Conservation (phyloP, 2,888 invertebrate species). For the Amorpha juglandis region DNA sequence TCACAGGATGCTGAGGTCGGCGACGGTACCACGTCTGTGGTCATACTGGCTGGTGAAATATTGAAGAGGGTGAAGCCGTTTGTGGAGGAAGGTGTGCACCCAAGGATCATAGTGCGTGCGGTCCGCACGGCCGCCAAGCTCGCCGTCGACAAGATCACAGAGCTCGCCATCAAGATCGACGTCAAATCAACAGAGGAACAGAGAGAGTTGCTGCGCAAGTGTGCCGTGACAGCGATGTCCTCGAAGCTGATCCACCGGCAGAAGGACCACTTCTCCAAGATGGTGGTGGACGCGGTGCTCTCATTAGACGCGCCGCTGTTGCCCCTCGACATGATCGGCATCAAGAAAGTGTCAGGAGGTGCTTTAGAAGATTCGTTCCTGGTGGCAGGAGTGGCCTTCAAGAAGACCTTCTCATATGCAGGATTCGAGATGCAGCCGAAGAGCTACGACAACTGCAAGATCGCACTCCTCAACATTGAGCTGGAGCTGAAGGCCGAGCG, state of each 20-base stretch:
- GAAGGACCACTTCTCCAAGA: slow-evolving; percentile 96
- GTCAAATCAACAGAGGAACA: slow-evolving; percentile 85
- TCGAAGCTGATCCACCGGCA: slow-evolving; percentile 98
- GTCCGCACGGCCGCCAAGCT: slow-evolving; percentile 93
- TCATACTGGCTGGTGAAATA: slow-evolving; percentile 97
- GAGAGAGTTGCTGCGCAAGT: slow-evolving; percentile 89
- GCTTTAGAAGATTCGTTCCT: slow-evolving; percentile 94
- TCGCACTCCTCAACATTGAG: slow-evolving; percentile 98
- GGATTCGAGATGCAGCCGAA: slow-evolving; percentile 99
- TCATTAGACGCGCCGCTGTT: slow-evolving; percentile 91
- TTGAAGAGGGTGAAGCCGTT: slow-evolving; percentile 97
- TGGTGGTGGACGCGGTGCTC: slow-evolving; percentile 99
- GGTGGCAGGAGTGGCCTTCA: slow-evolving; percentile 98
- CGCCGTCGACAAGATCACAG: slow-evolving; percentile 91
- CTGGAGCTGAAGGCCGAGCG: slow-evolving; percentile 98
- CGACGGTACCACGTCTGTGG: slow-evolving; percentile 99
- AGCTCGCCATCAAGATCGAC: slow-evolving; percentile 92
- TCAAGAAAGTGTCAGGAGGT: slow-evolving; percentile 96
- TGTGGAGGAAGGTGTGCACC: slow-evolving; percentile 98
- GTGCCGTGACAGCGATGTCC: slow-evolving; percentile 98
- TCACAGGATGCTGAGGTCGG: slow-evolving; percentile 99
- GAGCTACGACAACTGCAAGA: slow-evolving; percentile 93
- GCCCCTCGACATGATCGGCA: slow-evolving; percentile 99
- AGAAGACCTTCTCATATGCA: slow-evolving; percentile 99
- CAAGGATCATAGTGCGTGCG: slow-evolving; percentile 95